phyloP scores from a whole-genome alignment of 2,797 vertebrate species.

The Diplodus sargus region DNA sequence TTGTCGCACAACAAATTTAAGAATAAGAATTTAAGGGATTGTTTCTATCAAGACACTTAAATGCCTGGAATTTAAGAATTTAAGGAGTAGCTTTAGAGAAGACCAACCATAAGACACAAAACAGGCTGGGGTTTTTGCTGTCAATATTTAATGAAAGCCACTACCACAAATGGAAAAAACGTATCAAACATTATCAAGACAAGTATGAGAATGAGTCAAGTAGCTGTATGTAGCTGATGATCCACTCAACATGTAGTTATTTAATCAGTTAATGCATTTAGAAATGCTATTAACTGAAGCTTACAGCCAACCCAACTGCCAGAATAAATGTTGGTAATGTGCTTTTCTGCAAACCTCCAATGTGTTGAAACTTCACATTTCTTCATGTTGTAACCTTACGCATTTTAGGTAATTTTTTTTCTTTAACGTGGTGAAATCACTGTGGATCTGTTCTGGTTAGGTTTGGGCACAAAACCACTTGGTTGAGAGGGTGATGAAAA shows the following conservation, averaged over 20 bases:
- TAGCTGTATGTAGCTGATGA: not conserved
- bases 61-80: not conserved
- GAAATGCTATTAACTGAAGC: not conserved
- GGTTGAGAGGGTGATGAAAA: too few species aligned
- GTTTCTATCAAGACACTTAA: not conserved
- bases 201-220: not conserved
- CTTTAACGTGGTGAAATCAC: too few species aligned
- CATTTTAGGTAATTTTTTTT: too few species aligned
- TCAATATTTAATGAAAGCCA: not conserved
- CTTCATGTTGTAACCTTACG: too few species aligned
- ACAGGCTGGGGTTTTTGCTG: not conserved
- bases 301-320: too few species aligned
- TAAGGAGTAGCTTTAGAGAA: not conserved
- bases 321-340: too few species aligned
- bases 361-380: too few species aligned
- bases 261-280: not conserved
- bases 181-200: too few species aligned
- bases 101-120: not conserved
- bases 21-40: too few species aligned
- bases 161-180: not conserved
- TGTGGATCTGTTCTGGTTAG: too few species aligned
- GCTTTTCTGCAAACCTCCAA: too few species aligned
- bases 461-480: too few species aligned
- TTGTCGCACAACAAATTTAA: not conserved
- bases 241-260: not conserved